These are phyloP conservation scores for Gambusia holbrooki DNA, from an alignment of 2,113 vertebrate genomes.

Conservation along the genomic window DNA sequence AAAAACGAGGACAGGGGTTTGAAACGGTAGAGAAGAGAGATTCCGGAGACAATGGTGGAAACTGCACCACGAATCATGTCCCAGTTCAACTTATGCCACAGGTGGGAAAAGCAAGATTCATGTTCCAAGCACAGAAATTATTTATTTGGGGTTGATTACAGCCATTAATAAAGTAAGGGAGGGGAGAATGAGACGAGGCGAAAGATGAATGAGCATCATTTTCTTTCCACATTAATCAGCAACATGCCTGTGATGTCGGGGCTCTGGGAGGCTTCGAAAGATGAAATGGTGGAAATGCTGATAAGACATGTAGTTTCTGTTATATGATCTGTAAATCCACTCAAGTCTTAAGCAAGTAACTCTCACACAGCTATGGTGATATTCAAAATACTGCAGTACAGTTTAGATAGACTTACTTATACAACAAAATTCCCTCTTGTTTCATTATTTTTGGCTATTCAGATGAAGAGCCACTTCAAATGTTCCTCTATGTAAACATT, in stretches of 20 bases:
- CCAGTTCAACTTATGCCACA: slow-evolving; percentile 51
- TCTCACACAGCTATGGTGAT: background rate
- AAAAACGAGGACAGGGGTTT: slow-evolving; percentile 21
- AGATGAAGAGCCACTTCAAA: background rate
- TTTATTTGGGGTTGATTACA: slow-evolving; percentile 71
- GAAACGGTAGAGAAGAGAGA: slow-evolving; percentile 8
- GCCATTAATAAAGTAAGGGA: slow-evolving; percentile 66
- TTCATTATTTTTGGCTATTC: background rate
- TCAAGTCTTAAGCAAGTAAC: background rate
- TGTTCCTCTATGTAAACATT: background rate
- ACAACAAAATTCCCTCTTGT: background rate
- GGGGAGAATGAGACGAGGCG: slow-evolving; percentile 48
- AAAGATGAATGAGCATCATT: slow-evolving; percentile 64
- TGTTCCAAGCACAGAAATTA: slow-evolving; percentile 60
- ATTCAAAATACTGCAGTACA: background rate
- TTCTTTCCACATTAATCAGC: slow-evolving; percentile 68
- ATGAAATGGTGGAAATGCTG: slow-evolving; percentile 52
- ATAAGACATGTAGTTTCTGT: slow-evolving; percentile 30
- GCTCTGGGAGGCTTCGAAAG: slow-evolving; percentile 33
- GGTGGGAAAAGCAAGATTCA: slow-evolving; percentile 54
- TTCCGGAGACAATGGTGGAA: background rate
- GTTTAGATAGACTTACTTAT: background rate
- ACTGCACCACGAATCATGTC: slow-evolving; percentile 40
- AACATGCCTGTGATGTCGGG: slow-evolving; percentile 49
- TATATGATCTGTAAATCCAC: background rate